Evolutionary conservation across 2,888 invertebrate genomes (phyloP).

Genomic region (Zele albiditarsus): DNA sequence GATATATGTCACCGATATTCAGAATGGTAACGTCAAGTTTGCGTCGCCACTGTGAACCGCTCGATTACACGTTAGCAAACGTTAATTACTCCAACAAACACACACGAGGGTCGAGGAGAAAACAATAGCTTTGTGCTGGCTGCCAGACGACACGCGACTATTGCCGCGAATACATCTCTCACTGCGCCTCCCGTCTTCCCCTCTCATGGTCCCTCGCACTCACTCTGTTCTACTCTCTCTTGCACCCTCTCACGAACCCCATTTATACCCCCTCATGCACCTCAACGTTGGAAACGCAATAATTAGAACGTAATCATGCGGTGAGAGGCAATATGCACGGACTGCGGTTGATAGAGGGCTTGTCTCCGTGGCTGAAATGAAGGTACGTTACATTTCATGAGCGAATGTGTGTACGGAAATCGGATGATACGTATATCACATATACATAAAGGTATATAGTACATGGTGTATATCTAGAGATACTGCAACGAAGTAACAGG

Average conservation of each 20-base stretch:
- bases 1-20: background rate
- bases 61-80: slow-evolving; percentile 57
- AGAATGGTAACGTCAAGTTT: slow-evolving; percentile 25
- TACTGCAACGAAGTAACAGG: slow-evolving; percentile 16
- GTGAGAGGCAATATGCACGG: slow-evolving; percentile 46
- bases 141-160: slow-evolving; percentile 64
- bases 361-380: slow-evolving; percentile 28
- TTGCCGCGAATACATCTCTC: slow-evolving; percentile 57
- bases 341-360: slow-evolving; percentile 34
- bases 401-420: slow-evolving; percentile 36
- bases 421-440: background rate
- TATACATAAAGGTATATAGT: background rate
- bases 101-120: slow-evolving; percentile 56
- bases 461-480: background rate
- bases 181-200: slow-evolving; percentile 3
- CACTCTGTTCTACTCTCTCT: background rate
- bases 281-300: slow-evolving; percentile 56
- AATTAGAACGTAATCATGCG: slow-evolving; percentile 61
- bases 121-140: slow-evolving; percentile 64
- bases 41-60: slow-evolving; percentile 44
- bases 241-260: slow-evolving; percentile 11
- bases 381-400: slow-evolving; percentile 33
- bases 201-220: background rate
- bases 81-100: slow-evolving; percentile 63
- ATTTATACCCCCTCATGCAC: background rate